Evolutionary conservation across 2,888 invertebrate species (phyloP).

Genomic region (Drosophila merina): DNA sequence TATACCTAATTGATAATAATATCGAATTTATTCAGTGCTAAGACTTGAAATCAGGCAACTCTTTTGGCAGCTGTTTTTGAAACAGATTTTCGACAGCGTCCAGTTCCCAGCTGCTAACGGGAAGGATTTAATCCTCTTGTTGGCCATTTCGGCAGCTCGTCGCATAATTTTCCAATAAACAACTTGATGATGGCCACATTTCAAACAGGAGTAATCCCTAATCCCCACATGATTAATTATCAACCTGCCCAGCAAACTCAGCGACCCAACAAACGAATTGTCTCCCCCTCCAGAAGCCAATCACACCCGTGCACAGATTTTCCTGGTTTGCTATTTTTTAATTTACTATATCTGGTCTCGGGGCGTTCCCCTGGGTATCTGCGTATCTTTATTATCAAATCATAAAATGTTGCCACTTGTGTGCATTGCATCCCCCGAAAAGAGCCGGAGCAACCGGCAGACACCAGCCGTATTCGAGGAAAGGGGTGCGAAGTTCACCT

Average conservation of each 20-base stretch:
- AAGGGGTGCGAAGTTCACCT: slow-evolving; percentile 32
- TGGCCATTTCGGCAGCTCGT: slow-evolving; percentile 23
- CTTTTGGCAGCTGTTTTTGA: slow-evolving; percentile 12
- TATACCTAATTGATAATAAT: slow-evolving; percentile 77
- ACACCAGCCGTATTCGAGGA: slow-evolving; percentile 3
- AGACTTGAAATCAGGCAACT: slow-evolving; percentile 53
- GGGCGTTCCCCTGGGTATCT: slow-evolving; percentile 56
- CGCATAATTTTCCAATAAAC: slow-evolving; percentile 71
- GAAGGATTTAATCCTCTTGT: slow-evolving; percentile 28
- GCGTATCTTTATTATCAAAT: slow-evolving; percentile 82
- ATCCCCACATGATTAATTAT: slow-evolving; percentile 79
- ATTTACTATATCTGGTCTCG: slow-evolving; percentile 56
- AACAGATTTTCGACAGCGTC: background rate
- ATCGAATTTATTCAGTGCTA: slow-evolving; percentile 56
- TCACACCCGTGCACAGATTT: slow-evolving; percentile 33
- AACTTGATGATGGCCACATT: slow-evolving; percentile 65
- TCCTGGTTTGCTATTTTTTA: slow-evolving; percentile 61
- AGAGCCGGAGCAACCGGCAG: background rate
- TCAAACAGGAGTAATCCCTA: slow-evolving; percentile 54
- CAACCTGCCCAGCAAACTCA: slow-evolving; percentile 55
- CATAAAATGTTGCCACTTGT: slow-evolving; percentile 83
- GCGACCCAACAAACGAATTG: slow-evolving; percentile 6
- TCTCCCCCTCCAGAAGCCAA: slow-evolving; percentile 7
- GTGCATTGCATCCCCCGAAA: slow-evolving; percentile 42
- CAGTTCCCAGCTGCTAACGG: slow-evolving; percentile 21